Evolutionary conservation across 2,113 vertebrate genomes (phyloP).

Genomic region (Amblyopsis rosae): DNA sequence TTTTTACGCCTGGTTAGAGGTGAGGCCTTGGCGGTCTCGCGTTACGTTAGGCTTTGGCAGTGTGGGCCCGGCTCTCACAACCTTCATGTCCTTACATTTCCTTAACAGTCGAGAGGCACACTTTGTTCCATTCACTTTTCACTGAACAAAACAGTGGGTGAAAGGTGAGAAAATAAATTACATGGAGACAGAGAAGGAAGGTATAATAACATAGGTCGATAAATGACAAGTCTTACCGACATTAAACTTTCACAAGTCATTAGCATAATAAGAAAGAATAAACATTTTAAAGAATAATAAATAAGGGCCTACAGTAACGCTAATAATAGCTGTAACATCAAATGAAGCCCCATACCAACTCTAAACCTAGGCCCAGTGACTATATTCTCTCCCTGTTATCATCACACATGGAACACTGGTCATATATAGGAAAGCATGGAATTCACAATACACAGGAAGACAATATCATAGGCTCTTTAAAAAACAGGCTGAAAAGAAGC

Average conservation of each 20-base stretch:
- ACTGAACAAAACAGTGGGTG: neutral
- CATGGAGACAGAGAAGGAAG: neutral
- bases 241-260: neutral
- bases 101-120: slow-evolving; percentile 37
- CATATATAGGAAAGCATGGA: slow-evolving; percentile 57
- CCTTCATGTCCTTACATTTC: slow-evolving; percentile 40
- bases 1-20: slow-evolving; percentile 69
- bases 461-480: slow-evolving; percentile 70
- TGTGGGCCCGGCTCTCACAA: slow-evolving; percentile 45
- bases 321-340: slow-evolving; percentile 43
- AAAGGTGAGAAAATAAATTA: slow-evolving; percentile 4
- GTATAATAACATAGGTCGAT: neutral
- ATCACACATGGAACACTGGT: slow-evolving; percentile 21
- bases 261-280: neutral
- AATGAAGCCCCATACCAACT: slow-evolving; percentile 8
- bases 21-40: slow-evolving; percentile 57
- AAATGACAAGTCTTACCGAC: too few species aligned
- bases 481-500: slow-evolving; percentile 68
- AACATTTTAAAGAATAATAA: neutral
- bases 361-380: slow-evolving; percentile 33
- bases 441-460: slow-evolving; percentile 61
- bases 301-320: slow-evolving; percentile 25
- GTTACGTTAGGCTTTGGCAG: slow-evolving; percentile 57
- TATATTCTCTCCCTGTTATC: slow-evolving; percentile 51
- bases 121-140: slow-evolving; percentile 19